Percentiles rank a stretch among this genome's conserved stretches.
phyloP scores from a whole-genome alignment of 2,113 vertebrate species.

The Tyrannus savana region DNA sequence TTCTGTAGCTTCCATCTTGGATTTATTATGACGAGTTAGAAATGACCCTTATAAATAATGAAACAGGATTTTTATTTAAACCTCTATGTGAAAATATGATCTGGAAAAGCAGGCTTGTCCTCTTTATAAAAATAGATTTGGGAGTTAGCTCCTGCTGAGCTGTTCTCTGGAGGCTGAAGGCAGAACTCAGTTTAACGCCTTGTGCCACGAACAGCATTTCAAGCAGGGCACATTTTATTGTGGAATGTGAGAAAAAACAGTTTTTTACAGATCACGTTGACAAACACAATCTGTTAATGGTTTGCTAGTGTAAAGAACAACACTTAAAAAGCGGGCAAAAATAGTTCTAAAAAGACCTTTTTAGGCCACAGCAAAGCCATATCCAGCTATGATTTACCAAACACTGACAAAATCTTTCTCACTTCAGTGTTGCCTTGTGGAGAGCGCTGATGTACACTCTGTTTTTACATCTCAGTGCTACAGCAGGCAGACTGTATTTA shows the following conservation, averaged over 20 bases:
- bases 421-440: background rate
- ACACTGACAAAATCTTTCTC: background rate
- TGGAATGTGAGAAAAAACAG: background rate
- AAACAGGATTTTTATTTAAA: conserved; percentile 12
- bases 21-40: background rate
- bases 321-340: background rate
- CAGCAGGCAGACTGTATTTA: background rate
- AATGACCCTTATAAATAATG: background rate
- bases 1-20: background rate
- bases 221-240: background rate
- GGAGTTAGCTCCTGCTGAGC: background rate
- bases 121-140: background rate
- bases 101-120: background rate
- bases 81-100: background rate
- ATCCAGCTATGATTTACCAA: background rate
- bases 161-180: background rate
- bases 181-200: background rate
- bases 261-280: background rate
- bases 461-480: background rate
- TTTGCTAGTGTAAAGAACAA: background rate
- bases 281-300: conserved; percentile 22
- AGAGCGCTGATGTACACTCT: background rate
- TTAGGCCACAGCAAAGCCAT: background rate
- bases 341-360: background rate
- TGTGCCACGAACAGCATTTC: background rate